Conservation (phyloP, 2,888 invertebrate species). For the Dascillus cervinus region DNA sequence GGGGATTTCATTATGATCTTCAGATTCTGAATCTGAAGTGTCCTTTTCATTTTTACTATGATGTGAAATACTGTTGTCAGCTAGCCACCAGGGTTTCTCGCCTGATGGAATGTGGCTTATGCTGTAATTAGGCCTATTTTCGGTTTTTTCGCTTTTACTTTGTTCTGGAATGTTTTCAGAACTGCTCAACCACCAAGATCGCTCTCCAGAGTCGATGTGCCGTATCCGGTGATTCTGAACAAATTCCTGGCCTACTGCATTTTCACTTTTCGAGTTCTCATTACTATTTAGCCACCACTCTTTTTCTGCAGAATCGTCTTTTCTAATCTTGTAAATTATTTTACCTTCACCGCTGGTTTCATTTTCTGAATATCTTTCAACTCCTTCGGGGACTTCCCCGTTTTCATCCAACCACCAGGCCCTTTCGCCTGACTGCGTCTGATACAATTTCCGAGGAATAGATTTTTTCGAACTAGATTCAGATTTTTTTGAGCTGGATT, state of each 20-base stretch:
- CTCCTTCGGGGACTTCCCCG: constrained; percentile 58
- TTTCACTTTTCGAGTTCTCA: constrained; percentile 22
- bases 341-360: constrained; percentile 17
- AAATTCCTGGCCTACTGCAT: constrained; percentile 47
- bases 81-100: constrained; percentile 49
- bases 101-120: constrained; percentile 46
- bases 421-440: constrained; percentile 46
- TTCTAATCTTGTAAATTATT: constrained; percentile 14
- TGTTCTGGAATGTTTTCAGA: constrained; percentile 31
- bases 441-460: constrained; percentile 16
- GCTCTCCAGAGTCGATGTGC: constrained; percentile 61
- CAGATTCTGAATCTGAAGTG: constrained; percentile 42
- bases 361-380: constrained; percentile 39
- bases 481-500: constrained; percentile 13
- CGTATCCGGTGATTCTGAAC: constrained; percentile 50
- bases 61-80: constrained; percentile 40
- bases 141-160: constrained; percentile 1
- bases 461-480: constrained; percentile 23
- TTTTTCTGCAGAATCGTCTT: constrained; percentile 8
- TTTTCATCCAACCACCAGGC: constrained; percentile 67
- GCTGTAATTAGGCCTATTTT: constrained; percentile 25
- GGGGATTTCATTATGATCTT: constrained; percentile 47
- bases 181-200: constrained; percentile 60
- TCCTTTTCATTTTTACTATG: constrained; percentile 34
- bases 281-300: no score